phyloP scores from a whole-genome alignment of 2,888 invertebrate species.

The Perizoma flavofasciatum region DNA sequence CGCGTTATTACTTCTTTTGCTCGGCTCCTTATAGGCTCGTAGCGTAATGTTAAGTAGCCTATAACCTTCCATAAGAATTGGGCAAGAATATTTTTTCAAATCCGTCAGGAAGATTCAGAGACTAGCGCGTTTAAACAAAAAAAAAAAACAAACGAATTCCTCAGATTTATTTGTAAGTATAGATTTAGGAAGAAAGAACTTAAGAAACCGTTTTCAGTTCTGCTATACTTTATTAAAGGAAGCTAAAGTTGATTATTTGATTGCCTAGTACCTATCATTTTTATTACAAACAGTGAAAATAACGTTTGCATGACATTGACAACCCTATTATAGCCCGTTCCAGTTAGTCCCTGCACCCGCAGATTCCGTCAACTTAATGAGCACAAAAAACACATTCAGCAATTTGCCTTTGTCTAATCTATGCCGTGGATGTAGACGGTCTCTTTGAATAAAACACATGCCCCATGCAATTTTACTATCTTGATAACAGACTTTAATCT shows the following conservation, averaged over 20 bases:
- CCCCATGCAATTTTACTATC: slow-evolving; percentile 31
- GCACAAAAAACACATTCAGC: slow-evolving; percentile 39
- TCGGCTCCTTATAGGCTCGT: no score
- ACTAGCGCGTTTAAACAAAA: no score
- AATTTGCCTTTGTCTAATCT: slow-evolving; percentile 42
- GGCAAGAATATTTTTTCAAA: no score
- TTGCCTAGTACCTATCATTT: background rate
- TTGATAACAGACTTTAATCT: slow-evolving; percentile 22
- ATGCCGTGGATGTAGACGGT: slow-evolving; percentile 24
- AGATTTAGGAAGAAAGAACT: no score
- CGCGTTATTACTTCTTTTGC: no score
- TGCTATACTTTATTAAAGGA: no score
- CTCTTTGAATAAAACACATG: slow-evolving; percentile 27
- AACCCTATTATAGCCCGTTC: slow-evolving; percentile 39
- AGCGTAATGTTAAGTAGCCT: no score
- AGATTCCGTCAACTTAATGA: slow-evolving; percentile 48
- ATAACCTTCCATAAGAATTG: no score
- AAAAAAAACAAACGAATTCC: no score
- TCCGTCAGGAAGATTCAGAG: no score
- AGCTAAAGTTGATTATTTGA: background rate
- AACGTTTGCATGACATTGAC: slow-evolving; percentile 10
- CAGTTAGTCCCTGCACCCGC: slow-evolving; percentile 45
- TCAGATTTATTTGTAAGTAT: no score
- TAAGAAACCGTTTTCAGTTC: no score
- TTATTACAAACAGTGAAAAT: background rate